Conservation (phyloP, 2,888 invertebrate genomes). For the Candidula unifasciata region DNA sequence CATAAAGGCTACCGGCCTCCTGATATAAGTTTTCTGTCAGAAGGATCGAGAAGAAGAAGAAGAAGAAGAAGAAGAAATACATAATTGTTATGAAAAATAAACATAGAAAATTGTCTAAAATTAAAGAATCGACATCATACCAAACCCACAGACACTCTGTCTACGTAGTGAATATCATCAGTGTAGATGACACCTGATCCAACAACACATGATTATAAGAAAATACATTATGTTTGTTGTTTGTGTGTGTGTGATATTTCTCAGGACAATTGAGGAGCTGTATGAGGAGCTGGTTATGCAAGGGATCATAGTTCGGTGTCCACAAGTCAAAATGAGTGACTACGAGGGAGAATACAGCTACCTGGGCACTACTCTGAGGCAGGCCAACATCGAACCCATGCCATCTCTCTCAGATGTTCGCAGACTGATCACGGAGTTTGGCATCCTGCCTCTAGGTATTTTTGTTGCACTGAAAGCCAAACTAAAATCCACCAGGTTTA, state of each 20-base stretch:
- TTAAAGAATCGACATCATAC: too few relatives aligned
- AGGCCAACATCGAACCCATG: slow-evolving; percentile 81
- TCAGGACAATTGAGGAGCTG: slow-evolving; percentile 82
- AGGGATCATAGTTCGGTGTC: slow-evolving; percentile 90
- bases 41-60: too few relatives aligned
- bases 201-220: background rate
- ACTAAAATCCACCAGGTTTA: background rate
- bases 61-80: too few relatives aligned
- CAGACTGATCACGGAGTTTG: slow-evolving; percentile 90
- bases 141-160: too few relatives aligned
- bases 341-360: slow-evolving; percentile 87
- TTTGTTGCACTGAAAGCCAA: background rate
- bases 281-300: slow-evolving; percentile 94
- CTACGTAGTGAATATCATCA: too few relatives aligned
- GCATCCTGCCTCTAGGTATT: slow-evolving; percentile 89
- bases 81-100: too few relatives aligned
- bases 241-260: background rate
- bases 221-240: too few relatives aligned
- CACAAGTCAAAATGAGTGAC: slow-evolving; percentile 83
- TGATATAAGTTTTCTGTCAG: too few relatives aligned
- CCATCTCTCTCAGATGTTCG: slow-evolving; percentile 88
- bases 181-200: too few relatives aligned
- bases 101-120: too few relatives aligned
- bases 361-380: slow-evolving; percentile 77
- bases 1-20: too few relatives aligned